phyloP scores from a whole-genome alignment of 1,140 invertebrate species.

The Laupala kohalensis region DNA sequence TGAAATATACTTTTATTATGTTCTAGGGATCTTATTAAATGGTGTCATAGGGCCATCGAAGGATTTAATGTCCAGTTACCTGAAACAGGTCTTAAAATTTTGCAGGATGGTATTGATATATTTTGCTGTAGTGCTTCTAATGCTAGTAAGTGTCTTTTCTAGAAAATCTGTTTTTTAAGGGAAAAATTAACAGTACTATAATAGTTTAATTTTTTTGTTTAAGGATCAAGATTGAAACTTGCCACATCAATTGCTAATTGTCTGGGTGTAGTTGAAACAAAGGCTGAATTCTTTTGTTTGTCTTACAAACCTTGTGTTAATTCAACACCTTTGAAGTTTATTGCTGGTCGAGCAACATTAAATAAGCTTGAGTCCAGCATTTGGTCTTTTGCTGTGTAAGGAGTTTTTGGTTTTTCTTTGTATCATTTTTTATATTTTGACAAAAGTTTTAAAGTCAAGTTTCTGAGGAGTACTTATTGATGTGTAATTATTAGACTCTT shows the following conservation, averaged over 20 bases:
- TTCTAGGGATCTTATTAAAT: constrained; percentile 79
- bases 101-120: constrained; percentile 84
- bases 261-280: constrained; percentile 68
- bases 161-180: neutral
- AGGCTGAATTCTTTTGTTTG: constrained; percentile 66
- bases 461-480: no score
- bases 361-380: neutral
- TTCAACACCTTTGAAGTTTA: constrained; percentile 31
- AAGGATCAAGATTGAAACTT: constrained; percentile 44
- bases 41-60: constrained; percentile 64
- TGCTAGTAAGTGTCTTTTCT: constrained; percentile 1
- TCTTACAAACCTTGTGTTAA: constrained; percentile 65
- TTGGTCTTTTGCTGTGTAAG: no score
- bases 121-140: constrained; percentile 67
- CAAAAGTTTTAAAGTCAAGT: no score
- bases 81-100: constrained; percentile 59
- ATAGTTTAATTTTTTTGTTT: neutral
- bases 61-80: constrained; percentile 61
- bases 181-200: neutral
- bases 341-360: constrained; percentile 37
- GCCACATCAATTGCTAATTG: constrained; percentile 63
- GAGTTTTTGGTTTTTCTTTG: no score
- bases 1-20: constrained; percentile 21
- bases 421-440: no score
- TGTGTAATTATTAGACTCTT: no score